Evolutionary conservation across 2,797 vertebrate genomes (phyloP).

Genomic region (Anabas testudineus): DNA sequence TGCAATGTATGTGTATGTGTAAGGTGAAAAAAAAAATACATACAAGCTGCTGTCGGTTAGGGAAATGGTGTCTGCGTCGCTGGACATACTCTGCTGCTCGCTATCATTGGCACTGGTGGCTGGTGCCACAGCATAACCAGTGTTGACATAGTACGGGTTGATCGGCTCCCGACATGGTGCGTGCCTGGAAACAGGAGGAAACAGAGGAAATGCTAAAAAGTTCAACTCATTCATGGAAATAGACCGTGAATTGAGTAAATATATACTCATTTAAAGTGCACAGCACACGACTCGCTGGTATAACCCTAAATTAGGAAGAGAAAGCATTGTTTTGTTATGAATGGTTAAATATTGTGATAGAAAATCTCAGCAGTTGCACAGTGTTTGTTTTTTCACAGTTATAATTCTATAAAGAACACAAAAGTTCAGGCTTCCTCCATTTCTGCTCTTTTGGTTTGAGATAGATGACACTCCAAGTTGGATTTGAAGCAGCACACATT

Average conservation of each 20-base stretch:
- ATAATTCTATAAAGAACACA: not conserved
- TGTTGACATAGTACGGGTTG: slow-evolving; percentile 94
- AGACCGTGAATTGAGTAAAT: not conserved
- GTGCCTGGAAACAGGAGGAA: slow-evolving; percentile 62
- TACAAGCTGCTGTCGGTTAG: slow-evolving; percentile 98
- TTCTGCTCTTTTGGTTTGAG: not conserved
- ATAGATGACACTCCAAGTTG: not conserved
- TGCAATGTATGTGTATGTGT: not conserved
- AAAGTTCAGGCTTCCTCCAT: not conserved
- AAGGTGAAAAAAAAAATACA: slow-evolving; percentile 69
- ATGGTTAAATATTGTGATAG: not conserved
- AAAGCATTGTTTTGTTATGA: not conserved
- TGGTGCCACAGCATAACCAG: slow-evolving; percentile 91
- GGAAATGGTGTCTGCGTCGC: slow-evolving; percentile 95
- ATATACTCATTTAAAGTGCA: not conserved
- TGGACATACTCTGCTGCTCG: slow-evolving; percentile 99
- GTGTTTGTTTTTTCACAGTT: not conserved
- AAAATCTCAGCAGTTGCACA: not conserved
- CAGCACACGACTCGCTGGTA: not conserved
- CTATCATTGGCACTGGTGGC: slow-evolving; percentile 97
- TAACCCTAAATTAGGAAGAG: no score
- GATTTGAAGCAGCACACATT: not conserved
- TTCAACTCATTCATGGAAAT: not conserved
- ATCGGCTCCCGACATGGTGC: slow-evolving; percentile 88
- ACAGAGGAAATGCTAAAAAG: slow-evolving; percentile 25